phyloP scores from a whole-genome alignment of 1,140 invertebrate genomes.

The Pomacea maculata region DNA sequence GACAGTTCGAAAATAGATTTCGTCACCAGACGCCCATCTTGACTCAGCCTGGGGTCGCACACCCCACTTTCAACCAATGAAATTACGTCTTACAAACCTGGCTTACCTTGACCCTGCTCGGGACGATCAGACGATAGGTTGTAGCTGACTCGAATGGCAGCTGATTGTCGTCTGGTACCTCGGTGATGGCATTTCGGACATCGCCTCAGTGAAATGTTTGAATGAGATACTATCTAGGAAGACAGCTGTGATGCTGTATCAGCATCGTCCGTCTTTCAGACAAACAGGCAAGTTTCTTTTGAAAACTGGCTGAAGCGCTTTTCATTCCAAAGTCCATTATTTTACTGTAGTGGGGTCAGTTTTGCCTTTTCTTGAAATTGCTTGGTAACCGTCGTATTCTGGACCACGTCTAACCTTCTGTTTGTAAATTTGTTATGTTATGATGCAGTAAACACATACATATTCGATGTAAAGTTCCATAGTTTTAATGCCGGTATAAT shows the following conservation, averaged over 20 bases:
- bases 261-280: background rate
- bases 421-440: too few relatives aligned
- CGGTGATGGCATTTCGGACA: slow-evolving; percentile 6
- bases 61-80: slow-evolving; percentile 36
- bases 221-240: background rate
- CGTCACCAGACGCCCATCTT: too few relatives aligned
- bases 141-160: slow-evolving; percentile 11
- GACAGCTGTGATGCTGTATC: background rate
- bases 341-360: too few relatives aligned
- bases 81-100: background rate
- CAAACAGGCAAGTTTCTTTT: slow-evolving; percentile 11
- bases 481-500: too few relatives aligned
- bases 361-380: too few relatives aligned
- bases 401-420: too few relatives aligned
- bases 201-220: background rate
- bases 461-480: too few relatives aligned
- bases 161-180: background rate
- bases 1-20: background rate
- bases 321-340: slow-evolving; percentile 18
- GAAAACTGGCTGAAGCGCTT: too few relatives aligned
- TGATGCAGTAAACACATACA: too few relatives aligned
- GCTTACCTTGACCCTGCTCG: slow-evolving; percentile 20
- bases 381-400: too few relatives aligned
- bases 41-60: background rate
- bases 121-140: slow-evolving; percentile 35